These are phyloP conservation scores for Piezodorus guildinii DNA, from an alignment of 1,140 invertebrate species.

Conservation along the genomic window DNA sequence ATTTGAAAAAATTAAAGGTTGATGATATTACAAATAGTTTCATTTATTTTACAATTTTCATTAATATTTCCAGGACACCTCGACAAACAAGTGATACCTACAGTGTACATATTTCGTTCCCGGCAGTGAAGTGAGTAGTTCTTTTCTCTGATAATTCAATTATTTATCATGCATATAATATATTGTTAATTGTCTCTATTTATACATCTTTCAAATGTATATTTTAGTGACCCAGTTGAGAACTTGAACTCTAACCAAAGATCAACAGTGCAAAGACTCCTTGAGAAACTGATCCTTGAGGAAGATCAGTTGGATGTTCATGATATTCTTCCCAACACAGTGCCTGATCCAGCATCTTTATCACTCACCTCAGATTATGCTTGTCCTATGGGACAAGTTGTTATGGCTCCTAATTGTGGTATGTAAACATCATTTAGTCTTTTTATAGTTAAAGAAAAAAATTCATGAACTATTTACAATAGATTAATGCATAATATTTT, in stretches of 20 bases:
- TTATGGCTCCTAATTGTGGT: constrained; percentile 83
- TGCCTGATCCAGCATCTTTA: constrained; percentile 82
- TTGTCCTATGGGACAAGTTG: constrained; percentile 83
- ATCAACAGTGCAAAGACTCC: constrained; percentile 63
- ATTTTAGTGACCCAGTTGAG: constrained; percentile 72
- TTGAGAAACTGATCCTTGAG: constrained; percentile 80
- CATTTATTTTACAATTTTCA: neutral
- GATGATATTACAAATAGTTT: too few species aligned
- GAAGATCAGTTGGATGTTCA: constrained; percentile 86
- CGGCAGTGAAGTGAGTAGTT: constrained; percentile 77
- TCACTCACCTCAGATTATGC: constrained; percentile 79
- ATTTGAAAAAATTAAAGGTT: too few species aligned
- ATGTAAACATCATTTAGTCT: constrained; percentile 31
- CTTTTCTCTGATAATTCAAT: too few species aligned
- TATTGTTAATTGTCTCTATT: constrained; percentile 31
- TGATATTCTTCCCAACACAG: constrained; percentile 85
- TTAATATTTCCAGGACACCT: constrained; percentile 33
- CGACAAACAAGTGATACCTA: constrained; percentile 66
- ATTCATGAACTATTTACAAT: too few species aligned
- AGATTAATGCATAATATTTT: too few species aligned
- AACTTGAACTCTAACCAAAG: constrained; percentile 77
- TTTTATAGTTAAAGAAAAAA: too few species aligned
- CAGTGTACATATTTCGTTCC: constrained; percentile 79
- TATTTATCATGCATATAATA: too few species aligned
- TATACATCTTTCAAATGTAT: constrained; percentile 30